Percentiles rank a stretch among this genome's conserved stretches.
Conservation (phyloP, 1,140 invertebrate genomes). For the Aphaenogaster floridana region DNA sequence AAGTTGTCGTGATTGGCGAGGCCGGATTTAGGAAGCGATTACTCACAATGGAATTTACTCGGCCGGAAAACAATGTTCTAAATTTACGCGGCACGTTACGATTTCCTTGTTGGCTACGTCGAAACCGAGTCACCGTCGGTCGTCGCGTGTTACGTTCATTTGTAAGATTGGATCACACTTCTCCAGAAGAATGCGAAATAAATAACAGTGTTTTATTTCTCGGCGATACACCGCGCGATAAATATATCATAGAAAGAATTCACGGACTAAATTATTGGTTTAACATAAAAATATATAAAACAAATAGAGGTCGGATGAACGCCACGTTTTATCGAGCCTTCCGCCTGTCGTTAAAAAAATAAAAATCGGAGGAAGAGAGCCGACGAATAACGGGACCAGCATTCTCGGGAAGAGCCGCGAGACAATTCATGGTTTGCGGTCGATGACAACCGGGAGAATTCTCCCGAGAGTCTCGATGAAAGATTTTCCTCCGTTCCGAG, state of each 20-base stretch:
- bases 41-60: constrained; percentile 62
- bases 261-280: not conserved
- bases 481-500: constrained; percentile 52
- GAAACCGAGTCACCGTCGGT: not conserved
- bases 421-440: constrained; percentile 73
- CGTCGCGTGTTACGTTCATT: not conserved
- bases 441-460: constrained; percentile 63
- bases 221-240: no score
- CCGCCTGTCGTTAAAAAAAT: constrained; percentile 58
- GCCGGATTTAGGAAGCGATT: constrained; percentile 67
- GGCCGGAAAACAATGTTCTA: constrained; percentile 75
- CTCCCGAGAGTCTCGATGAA: constrained; percentile 45
- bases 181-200: not conserved
- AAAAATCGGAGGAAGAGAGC: constrained; percentile 51
- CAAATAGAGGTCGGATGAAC: constrained; percentile 11
- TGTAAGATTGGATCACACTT: not conserved
- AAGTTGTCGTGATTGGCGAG: constrained; percentile 44
- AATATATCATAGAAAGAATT: constrained; percentile 21
- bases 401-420: constrained; percentile 61
- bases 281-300: constrained; percentile 11
- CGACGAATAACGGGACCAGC: constrained; percentile 16
- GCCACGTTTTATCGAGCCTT: not conserved
- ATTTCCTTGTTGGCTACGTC: constrained; percentile 51
- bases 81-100: constrained; percentile 65
- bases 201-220: constrained; percentile 4